These are phyloP conservation scores for Nibea albiflora DNA, from an alignment of 2,113 vertebrate species.

Conservation along the genomic window DNA sequence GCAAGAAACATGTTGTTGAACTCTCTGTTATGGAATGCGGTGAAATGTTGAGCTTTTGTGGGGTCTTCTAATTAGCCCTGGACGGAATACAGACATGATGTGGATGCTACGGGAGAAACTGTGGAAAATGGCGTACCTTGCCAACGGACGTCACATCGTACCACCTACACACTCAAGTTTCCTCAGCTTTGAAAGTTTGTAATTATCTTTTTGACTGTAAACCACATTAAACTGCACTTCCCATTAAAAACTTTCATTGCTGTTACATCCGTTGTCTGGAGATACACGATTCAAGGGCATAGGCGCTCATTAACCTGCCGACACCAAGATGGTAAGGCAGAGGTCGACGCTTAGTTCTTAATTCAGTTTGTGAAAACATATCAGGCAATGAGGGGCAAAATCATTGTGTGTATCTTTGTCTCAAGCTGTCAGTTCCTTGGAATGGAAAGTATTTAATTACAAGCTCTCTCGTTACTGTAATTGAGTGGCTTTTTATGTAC, in stretches of 20 bases:
- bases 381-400: not conserved
- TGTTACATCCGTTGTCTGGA: conserved; percentile 47
- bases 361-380: conserved; percentile 12
- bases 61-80: conserved; percentile 72
- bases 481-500: conserved; percentile 43
- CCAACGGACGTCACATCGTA: conserved; percentile 76
- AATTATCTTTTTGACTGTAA: conserved; percentile 74
- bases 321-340: conserved; percentile 4
- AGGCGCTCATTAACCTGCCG: conserved; percentile 50
- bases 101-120: conserved; percentile 74
- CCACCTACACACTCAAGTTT: conserved; percentile 72
- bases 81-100: conserved; percentile 73
- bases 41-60: conserved; percentile 73
- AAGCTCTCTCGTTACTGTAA: conserved; percentile 35
- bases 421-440: conserved; percentile 43
- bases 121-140: conserved; percentile 78
- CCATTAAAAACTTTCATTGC: conserved; percentile 68
- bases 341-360: conserved; percentile 9
- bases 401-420: conserved; percentile 32
- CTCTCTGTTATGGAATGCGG: conserved; percentile 64
- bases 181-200: conserved; percentile 73
- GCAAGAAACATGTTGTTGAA: conserved; percentile 60
- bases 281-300: conserved; percentile 23
- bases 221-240: conserved; percentile 67
- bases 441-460: conserved; percentile 63